Conservation (phyloP, 2,888 invertebrate genomes). For the Polymixis lichenea region DNA sequence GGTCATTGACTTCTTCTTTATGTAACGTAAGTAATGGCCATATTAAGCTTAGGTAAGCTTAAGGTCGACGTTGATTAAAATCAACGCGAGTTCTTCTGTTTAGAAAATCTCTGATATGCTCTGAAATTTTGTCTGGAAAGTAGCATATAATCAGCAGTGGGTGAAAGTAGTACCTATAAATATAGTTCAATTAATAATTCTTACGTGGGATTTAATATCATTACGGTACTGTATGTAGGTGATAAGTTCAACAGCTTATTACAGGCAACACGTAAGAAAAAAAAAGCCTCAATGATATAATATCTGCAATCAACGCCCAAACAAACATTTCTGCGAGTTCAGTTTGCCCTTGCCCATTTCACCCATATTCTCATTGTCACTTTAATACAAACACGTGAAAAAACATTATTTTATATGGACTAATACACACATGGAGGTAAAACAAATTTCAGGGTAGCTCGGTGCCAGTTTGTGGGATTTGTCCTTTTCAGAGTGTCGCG, state of each 20-base stretch:
- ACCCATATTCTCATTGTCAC: conserved; percentile 18
- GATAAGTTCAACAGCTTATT: not conserved
- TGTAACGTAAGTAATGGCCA: no score
- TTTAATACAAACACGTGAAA: conserved; percentile 9
- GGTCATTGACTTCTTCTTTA: conserved; percentile 26
- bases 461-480: conserved; percentile 24
- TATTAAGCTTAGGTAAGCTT: not conserved
- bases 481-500: conserved; percentile 14
- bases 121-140: not conserved
- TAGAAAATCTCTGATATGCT: not conserved
- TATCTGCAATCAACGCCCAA: not conserved
- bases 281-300: not conserved
- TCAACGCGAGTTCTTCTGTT: not conserved
- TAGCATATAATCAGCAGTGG: not conserved
- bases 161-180: no score
- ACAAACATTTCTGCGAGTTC: not conserved
- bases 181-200: not conserved
- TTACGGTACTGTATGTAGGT: not conserved
- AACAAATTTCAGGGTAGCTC: conserved; percentile 31
- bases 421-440: conserved; percentile 21
- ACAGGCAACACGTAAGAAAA: not conserved
- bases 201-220: not conserved
- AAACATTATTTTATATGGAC: conserved; percentile 28
- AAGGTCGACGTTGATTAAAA: not conserved
- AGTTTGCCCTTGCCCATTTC: not conserved